Evolutionary conservation across 2,797 vertebrate species (phyloP).

Genomic region (Myioborus melanocephalus): DNA sequence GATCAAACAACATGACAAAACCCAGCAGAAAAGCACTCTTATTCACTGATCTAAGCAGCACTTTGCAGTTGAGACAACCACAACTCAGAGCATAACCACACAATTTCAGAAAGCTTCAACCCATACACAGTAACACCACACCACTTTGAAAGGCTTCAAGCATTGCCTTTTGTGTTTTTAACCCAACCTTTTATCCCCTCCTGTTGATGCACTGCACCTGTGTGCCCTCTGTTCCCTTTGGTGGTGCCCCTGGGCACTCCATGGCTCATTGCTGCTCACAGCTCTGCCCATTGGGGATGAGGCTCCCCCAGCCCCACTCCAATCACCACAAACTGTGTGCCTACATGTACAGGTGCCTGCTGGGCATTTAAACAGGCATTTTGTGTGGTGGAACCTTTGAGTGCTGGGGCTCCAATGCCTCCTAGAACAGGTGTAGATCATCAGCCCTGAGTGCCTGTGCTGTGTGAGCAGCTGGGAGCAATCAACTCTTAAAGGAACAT

Average conservation of each 20-base stretch:
- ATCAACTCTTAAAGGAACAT: neutral
- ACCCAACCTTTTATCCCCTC: neutral
- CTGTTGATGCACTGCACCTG: neutral
- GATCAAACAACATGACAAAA: neutral
- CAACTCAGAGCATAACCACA: neutral
- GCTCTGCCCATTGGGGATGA: neutral
- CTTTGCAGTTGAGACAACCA: too few species aligned
- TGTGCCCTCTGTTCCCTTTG: neutral
- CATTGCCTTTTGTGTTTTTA: neutral
- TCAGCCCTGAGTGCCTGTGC: neutral
- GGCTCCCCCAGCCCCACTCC: neutral
- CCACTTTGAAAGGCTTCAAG: neutral
- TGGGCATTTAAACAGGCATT: neutral
- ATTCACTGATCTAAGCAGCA: neutral
- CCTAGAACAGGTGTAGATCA: neutral
- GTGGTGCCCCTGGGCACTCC: neutral
- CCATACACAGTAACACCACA: neutral
- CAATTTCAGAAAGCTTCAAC: neutral
- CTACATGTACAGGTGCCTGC: neutral
- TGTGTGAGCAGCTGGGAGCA: neutral
- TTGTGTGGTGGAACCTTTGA: neutral
- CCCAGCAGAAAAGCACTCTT: neutral
- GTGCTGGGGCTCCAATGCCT: neutral
- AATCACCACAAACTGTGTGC: neutral
- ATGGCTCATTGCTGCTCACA: neutral